Conservation (phyloP, 2,113 vertebrate species). For the Sorex fumeus region DNA sequence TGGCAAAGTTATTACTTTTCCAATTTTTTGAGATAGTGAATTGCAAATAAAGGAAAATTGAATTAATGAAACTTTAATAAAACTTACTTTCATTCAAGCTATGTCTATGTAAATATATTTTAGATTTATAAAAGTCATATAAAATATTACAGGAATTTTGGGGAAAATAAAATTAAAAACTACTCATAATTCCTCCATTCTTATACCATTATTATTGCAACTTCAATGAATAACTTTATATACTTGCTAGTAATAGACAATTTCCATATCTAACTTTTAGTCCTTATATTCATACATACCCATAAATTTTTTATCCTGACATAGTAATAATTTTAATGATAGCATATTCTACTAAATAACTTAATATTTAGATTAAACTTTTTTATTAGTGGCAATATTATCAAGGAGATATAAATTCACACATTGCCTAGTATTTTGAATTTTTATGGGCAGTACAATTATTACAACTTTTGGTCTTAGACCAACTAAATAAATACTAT, state of each 20-base stretch:
- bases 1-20: conserved; percentile 46
- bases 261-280: not conserved
- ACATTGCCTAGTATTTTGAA: conserved; percentile 30
- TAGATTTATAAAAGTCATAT: conserved; percentile 9
- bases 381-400: conserved; percentile 31
- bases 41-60: not conserved
- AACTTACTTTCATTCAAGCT: not conserved
- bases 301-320: conserved; percentile 4
- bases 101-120: not conserved
- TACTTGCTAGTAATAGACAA: not conserved
- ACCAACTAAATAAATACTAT: conserved; percentile 30
- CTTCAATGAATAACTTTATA: not conserved
- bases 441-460: conserved; percentile 23
- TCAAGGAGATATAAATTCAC: not conserved
- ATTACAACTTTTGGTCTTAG: not conserved
- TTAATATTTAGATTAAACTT: conserved; percentile 23
- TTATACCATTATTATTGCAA: not conserved
- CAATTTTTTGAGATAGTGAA: conserved; percentile 48
- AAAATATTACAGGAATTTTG: conserved; percentile 1
- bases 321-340: not conserved
- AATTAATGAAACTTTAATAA: not conserved
- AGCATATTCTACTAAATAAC: not conserved
- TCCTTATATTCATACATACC: conserved; percentile 1
- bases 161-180: not conserved
- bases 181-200: not conserved